Percentiles rank a stretch among this genome's conserved stretches.
Evolutionary conservation across 2,797 vertebrate genomes (phyloP).

Genomic region (Acanthurus leucopareius): DNA sequence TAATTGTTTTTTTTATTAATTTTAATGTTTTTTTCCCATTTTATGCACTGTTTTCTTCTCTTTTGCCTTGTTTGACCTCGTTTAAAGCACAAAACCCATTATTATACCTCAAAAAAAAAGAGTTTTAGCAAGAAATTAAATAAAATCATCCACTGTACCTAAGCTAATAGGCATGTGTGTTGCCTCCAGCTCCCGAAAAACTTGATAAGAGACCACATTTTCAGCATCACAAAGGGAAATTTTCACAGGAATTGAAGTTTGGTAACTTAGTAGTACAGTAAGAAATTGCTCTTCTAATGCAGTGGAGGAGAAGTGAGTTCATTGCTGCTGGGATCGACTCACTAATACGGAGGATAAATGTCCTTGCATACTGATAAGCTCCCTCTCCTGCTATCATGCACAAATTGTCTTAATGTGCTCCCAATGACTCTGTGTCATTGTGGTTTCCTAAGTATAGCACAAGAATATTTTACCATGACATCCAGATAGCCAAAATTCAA

Average conservation of each 20-base stretch:
- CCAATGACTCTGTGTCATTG: conserved; percentile 24
- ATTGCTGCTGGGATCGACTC: conserved; percentile 22
- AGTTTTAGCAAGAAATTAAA: neutral
- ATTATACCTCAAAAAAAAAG: too few species aligned
- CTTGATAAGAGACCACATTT: neutral
- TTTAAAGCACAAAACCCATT: too few species aligned
- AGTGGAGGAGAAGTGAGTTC: conserved; percentile 3
- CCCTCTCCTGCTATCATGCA: conserved; percentile 7
- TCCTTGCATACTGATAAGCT: conserved; percentile 37
- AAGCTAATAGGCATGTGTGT: neutral
- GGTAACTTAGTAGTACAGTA: neutral
- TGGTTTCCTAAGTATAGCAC: conserved; percentile 19
- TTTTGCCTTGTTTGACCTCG: too few species aligned
- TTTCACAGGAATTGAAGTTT: neutral
- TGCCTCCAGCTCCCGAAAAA: neutral
- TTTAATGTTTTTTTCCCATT: too few species aligned
- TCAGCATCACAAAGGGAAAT: neutral
- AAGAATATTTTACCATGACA: conserved; percentile 7
- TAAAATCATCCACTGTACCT: neutral
- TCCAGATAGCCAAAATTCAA: neutral
- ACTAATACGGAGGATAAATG: conserved; percentile 15
- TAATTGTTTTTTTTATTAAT: too few species aligned
- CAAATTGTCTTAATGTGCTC: conserved; percentile 44
- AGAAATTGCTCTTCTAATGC: conserved; percentile 23
- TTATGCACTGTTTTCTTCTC: too few species aligned